Evolutionary conservation across 2,113 vertebrate species (phyloP), one percentile per base, ranked within the genome.

Genomic region (Epinephelus cyanopodus): DNA sequence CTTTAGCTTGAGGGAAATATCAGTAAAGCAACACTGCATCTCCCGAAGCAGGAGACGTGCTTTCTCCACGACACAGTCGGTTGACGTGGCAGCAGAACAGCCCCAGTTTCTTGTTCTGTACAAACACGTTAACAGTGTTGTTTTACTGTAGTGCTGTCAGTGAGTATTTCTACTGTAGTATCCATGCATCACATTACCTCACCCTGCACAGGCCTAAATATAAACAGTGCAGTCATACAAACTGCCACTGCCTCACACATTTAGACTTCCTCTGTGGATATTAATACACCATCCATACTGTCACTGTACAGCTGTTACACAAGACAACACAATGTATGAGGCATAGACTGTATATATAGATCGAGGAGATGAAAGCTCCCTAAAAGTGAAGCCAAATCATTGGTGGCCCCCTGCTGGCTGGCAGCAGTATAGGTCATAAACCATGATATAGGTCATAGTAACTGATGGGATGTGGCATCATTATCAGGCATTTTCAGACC

Each of bases 161-260:
- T 21, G 17, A 68, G 9, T 13, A 27, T 18, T 29, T 45, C 45
- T 25, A 65, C 4, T 3, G 3, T 5, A 60, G 18, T 14, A 52
- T 21, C 14, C 5, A 1, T 23, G 37, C 42, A 50, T 66, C 60
- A 66, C 42, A 54, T 73, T 23, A 61, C 3, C 62, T 61, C 33
- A 57, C 18, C 12, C 3, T 4, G 27, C 33, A 33, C 11, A 13
- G 2, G 12, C 15, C n/a, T 58, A 61, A 74, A 84, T 62, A 78
- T 69, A 68, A 45, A 68, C 56, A 62, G 15, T 39, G 8, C 4
- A 54, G n/a, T 27, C 39, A 68, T 62, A 52, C 12, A 81, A 17
- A 67, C 17, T 37, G 21, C 33, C 7, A 2, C 25, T 29, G 29
- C 8, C 21, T 61, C 33, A 18, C 13, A 53, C 13, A 19, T 66